Evolutionary conservation across 2,113 vertebrate species (phyloP), one percentile per base, ranked within the genome.

Genomic region (Protobothrops mucrosquamatus): DNA sequence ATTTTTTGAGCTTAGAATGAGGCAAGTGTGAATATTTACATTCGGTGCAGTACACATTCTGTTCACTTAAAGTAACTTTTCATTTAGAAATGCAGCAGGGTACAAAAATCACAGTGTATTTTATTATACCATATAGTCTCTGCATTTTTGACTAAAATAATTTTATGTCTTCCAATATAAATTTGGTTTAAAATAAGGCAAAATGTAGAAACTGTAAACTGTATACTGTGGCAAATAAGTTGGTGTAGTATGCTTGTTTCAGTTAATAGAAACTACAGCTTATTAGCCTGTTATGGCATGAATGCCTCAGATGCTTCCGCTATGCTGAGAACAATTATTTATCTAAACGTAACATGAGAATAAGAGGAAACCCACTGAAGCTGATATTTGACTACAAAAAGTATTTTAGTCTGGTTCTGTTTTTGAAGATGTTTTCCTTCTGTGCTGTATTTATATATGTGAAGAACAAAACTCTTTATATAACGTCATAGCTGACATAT

Each of bases 341-440:
- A 61, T 88, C 51, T 55, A 55, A 3, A 39, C 4, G 29, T 4
- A 14, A 0, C 0, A 0, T 0, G 2, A 69, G 39, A 56, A 0
- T 23, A 52, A 39, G 91, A 55, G 94, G 94, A 89, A 89, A 23
- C 11, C 87, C 87, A 92, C 34, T 81, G 86, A 26, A 92, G 0
- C 93, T 92, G 87, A 46, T 0, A 0, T 59, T 39, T 64, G 57
- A 89, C 26, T 86, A 29, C n/a, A 61, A 46, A 51, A 61, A 55
- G 24, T 86, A 55, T 51, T 48, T 61, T 87, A 64, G 85, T 39
- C n/a, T 86, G 69, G 43, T 61, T 39, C 26, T 22, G 46, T 89
- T 91, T 48, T 61, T 1, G 74, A 88, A 12, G 11, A 95, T 91
- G 85, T 59, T 93, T 24, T 86, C 46, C 11, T 54, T 74, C 81